Conservation (phyloP, 2,113 vertebrate genomes). For the Ornithorhynchus anatinus region DNA sequence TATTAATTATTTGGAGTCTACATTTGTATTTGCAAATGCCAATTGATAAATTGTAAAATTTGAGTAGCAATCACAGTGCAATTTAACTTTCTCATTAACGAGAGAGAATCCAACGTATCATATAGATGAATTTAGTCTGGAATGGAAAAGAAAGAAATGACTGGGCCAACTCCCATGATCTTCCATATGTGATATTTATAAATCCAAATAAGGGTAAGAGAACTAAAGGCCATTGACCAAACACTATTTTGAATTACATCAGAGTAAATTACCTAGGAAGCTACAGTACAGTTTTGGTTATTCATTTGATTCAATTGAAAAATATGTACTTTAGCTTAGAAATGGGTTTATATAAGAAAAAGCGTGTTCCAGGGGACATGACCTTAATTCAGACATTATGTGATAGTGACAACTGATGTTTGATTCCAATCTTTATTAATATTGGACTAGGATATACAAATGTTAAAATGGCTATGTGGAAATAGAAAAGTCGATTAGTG, state of each 20-base stretch:
- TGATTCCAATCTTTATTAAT: conserved; percentile 35
- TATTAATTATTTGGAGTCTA: neutral
- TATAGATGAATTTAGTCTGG: neutral
- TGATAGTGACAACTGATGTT: neutral
- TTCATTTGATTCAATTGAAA: neutral
- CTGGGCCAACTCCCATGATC: neutral
- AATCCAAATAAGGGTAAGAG: neutral
- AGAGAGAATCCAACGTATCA: neutral
- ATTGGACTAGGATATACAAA: neutral
- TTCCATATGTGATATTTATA: no score
- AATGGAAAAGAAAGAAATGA: neutral
- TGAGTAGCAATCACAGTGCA: neutral
- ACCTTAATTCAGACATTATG: neutral
- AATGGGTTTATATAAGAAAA: neutral
- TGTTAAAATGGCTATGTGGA: conserved; percentile 4
- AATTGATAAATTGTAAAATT: neutral
- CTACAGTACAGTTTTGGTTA: neutral
- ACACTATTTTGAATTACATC: neutral
- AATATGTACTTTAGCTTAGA: neutral
- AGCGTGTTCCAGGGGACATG: neutral
- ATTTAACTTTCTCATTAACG: no score
- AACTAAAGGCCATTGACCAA: neutral
- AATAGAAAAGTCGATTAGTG: conserved; percentile 36
- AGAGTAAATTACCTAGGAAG: neutral
- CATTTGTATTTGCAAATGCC: neutral